These are phyloP conservation scores for Bucorvus abyssinicus DNA, from an alignment of 2,797 vertebrate species.

Conservation along the genomic window DNA sequence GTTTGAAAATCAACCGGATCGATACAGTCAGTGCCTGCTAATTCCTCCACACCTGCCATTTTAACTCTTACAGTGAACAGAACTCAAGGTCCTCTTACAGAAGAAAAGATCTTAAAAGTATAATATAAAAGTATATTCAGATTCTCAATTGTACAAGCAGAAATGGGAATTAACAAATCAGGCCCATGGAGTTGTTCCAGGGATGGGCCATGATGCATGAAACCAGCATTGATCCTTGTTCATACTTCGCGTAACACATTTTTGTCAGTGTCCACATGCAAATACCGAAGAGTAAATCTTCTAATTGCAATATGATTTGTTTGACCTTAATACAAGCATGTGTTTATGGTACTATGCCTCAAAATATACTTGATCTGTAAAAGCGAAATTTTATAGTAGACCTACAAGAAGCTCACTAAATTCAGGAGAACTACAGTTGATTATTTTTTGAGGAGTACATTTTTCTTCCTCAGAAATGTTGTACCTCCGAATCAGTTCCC, in stretches of 20 bases:
- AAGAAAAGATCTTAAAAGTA: neutral
- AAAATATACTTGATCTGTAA: neutral
- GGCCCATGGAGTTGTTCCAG: neutral
- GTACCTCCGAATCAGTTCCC: slow-evolving; percentile 15
- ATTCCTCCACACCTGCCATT: neutral
- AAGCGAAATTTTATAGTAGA: neutral
- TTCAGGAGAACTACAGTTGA: neutral
- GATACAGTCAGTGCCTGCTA: neutral
- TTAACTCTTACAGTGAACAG: neutral
- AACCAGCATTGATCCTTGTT: neutral
- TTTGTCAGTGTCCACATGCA: neutral
- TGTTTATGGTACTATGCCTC: neutral
- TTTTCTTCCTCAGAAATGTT: neutral
- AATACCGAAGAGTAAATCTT: neutral
- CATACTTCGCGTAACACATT: neutral
- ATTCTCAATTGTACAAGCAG: neutral
- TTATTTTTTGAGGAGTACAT: neutral
- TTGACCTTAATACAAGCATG: neutral
- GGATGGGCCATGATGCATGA: neutral
- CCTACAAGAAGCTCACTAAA: neutral
- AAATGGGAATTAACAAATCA: neutral
- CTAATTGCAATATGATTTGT: neutral
- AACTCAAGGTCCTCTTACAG: neutral
- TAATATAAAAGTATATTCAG: neutral
- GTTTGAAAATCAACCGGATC: neutral